A percentile compares a stretch with the other conserved stretches of the same genome.
Evolutionary conservation across 2,888 invertebrate species (phyloP).

Genomic region (Noctua janthina): DNA sequence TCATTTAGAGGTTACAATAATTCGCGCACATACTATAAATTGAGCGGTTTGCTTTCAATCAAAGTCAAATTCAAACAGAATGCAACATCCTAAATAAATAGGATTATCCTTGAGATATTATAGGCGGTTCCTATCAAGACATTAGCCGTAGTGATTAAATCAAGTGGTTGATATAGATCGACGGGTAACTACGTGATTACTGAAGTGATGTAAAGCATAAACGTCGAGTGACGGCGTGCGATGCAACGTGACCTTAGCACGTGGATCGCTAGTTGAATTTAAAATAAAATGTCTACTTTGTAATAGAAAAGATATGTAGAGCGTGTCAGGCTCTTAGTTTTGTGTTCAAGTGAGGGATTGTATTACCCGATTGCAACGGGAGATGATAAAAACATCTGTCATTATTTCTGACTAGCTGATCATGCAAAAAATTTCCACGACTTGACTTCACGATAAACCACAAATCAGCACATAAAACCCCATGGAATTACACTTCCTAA

Average conservation of each 20-base stretch:
- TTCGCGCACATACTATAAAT: conserved; percentile 64
- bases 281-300: conserved; percentile 59
- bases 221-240: conserved; percentile 48
- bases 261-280: conserved; percentile 57
- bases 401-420: background rate
- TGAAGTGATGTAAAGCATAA: conserved; percentile 66
- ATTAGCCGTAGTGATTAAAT: conserved; percentile 81
- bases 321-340: conserved; percentile 52
- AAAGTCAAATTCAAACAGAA: conserved; percentile 66
- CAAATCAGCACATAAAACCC: conserved; percentile 39
- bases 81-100: conserved; percentile 73
- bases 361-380: conserved; percentile 18
- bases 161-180: conserved; percentile 83
- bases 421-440: background rate
- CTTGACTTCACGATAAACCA: conserved; percentile 5
- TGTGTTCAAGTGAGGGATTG: conserved; percentile 21
- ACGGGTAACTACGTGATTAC: conserved; percentile 74
- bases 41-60: conserved; percentile 74
- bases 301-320: conserved; percentile 58
- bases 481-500: conserved; percentile 20
- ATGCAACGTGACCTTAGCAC: conserved; percentile 65
- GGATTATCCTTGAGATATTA: conserved; percentile 82
- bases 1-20: conserved; percentile 60
- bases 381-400: conserved; percentile 5
- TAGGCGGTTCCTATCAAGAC: conserved; percentile 78